Evolutionary conservation across 2,888 invertebrate genomes (phyloP).

Genomic region (Eupithecia tripunctaria): DNA sequence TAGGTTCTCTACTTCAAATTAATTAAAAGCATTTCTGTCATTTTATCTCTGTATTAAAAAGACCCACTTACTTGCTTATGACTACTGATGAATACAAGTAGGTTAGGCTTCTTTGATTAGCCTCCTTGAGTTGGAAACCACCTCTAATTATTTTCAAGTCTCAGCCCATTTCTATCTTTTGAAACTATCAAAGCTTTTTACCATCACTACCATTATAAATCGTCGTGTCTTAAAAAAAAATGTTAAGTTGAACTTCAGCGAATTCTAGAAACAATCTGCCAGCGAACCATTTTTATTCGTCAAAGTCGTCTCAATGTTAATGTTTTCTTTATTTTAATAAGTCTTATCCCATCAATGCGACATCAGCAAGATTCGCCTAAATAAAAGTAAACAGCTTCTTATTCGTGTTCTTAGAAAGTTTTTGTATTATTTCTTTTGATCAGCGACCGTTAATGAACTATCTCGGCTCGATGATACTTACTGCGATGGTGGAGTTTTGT

Average conservation of each 20-base stretch:
- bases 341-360: background rate
- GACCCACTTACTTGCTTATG: too few species aligned
- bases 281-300: background rate
- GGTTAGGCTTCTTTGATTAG: too few species aligned
- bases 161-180: background rate
- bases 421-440: background rate
- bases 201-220: background rate
- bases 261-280: background rate
- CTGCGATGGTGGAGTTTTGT: background rate
- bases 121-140: too few species aligned
- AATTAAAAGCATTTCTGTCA: background rate
- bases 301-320: background rate
- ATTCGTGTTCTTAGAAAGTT: background rate
- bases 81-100: too few species aligned
- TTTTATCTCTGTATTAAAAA: background rate
- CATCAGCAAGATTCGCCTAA: background rate
- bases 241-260: background rate
- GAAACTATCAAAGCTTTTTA: background rate
- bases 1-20: background rate
- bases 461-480: background rate
- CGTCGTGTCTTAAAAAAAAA: background rate
- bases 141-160: background rate
- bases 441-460: constrained; percentile 2
- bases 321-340: constrained; percentile 5
- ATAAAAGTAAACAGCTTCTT: background rate